Evolutionary conservation across 2,113 vertebrate genomes (phyloP).

Genomic region (Leptodactylus fuscus): DNA sequence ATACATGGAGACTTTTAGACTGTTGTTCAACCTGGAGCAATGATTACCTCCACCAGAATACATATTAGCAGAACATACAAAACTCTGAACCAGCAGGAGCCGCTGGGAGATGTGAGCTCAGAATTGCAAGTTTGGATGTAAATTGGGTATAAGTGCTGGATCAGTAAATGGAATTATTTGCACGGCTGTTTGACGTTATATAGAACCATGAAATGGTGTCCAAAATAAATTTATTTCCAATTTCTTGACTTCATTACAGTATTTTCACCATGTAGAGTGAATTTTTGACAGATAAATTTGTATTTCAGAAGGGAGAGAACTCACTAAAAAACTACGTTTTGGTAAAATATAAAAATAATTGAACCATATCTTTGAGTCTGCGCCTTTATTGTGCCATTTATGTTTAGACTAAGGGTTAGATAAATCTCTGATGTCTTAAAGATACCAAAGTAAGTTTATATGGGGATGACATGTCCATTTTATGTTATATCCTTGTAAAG

Average conservation of each 20-base stretch:
- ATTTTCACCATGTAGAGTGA: background rate
- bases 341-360: background rate
- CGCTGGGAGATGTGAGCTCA: no score
- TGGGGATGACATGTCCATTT: constrained; percentile 19
- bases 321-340: background rate
- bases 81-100: no score
- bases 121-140: no score
- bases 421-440: constrained; percentile 13
- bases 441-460: background rate
- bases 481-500: constrained; percentile 24
- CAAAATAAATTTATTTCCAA: no score
- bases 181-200: no score
- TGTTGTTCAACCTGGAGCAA: no score
- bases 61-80: no score
- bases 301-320: background rate
- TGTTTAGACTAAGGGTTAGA: constrained; percentile 1
- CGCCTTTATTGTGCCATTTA: background rate
- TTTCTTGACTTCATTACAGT: background rate
- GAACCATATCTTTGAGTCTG: background rate
- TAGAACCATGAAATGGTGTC: no score
- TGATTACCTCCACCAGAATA: no score
- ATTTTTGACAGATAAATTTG: background rate
- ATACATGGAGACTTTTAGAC: no score
- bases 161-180: no score
- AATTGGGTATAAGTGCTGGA: no score